These are phyloP conservation scores for Drosophila guanche DNA, from an alignment of 1,140 invertebrate genomes.

Conservation along the genomic window DNA sequence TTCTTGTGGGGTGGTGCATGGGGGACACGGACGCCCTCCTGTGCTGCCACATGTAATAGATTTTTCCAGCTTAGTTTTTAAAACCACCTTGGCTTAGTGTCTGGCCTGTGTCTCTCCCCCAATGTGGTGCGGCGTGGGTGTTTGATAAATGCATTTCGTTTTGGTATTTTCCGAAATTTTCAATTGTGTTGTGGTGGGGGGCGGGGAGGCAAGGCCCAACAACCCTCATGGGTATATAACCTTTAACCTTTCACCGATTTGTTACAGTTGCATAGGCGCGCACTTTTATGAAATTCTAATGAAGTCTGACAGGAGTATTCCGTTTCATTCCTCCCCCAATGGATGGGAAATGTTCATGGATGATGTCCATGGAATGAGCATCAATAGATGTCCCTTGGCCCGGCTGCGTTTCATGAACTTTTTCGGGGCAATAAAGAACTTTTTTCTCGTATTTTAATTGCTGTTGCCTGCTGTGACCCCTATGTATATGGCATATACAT, in stretches of 20 bases:
- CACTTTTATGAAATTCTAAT: constrained; percentile 70
- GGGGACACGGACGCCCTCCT: not conserved
- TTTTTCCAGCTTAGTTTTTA: constrained; percentile 63
- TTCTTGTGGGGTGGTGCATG: not conserved
- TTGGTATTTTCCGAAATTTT: constrained; percentile 47
- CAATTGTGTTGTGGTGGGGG: constrained; percentile 53
- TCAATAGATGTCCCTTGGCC: constrained; percentile 13
- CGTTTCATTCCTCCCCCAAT: not conserved
- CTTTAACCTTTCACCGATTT: constrained; percentile 48
- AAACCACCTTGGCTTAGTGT: constrained; percentile 40
- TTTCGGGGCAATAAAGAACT: constrained; percentile 58
- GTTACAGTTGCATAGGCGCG: constrained; percentile 51
- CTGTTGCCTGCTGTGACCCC: constrained; percentile 50
- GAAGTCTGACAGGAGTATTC: constrained; percentile 49
- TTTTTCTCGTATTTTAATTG: constrained; percentile 71
- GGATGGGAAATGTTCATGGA: no score
- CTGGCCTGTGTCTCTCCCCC: not conserved
- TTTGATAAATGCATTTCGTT: constrained; percentile 73
- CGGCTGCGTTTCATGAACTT: constrained; percentile 67
- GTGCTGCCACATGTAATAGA: constrained; percentile 49
- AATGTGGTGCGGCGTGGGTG: not conserved
- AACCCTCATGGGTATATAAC: constrained; percentile 6
- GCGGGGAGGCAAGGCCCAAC: not conserved
- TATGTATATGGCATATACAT: not conserved
- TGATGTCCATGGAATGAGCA: no score